These are phyloP conservation scores for Anarsia innoxiella DNA, from an alignment of 2,888 invertebrate genomes.

Conservation along the genomic window DNA sequence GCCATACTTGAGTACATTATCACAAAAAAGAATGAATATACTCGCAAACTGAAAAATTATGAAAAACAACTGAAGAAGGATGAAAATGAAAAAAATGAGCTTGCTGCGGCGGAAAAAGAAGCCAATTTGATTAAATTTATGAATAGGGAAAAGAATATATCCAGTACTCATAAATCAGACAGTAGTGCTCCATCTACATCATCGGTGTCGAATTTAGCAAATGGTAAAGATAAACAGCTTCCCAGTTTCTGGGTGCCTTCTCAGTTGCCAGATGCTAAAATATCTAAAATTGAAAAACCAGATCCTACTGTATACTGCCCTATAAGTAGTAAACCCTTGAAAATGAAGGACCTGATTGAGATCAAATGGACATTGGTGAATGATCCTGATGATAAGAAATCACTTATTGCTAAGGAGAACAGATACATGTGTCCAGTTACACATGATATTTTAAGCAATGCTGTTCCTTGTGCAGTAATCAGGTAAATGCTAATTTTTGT, in stretches of 20 bases:
- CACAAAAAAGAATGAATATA: conserved; percentile 93
- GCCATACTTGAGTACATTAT: conserved; percentile 96
- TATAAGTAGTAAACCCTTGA: conserved; percentile 81
- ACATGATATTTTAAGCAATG: conserved; percentile 95
- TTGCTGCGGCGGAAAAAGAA: conserved; percentile 83
- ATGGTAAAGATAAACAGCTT: conserved; percentile 84
- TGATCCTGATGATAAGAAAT: conserved; percentile 90
- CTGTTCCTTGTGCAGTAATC: conserved; percentile 94
- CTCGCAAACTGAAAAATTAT: conserved; percentile 91
- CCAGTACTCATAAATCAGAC: conserved; percentile 46
- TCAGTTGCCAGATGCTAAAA: conserved; percentile 89
- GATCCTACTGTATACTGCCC: conserved; percentile 60
- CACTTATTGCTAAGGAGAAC: conserved; percentile 90
- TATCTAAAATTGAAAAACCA: conserved; percentile 69
- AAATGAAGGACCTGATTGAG: conserved; percentile 93
- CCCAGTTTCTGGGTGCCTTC: conserved; percentile 99
- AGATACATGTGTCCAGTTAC: conserved; percentile 99
- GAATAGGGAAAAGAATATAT: conserved; percentile 87
- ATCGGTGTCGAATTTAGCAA: conserved; percentile 86
- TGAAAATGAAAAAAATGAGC: conserved; percentile 80
- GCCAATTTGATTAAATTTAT: conserved; percentile 86
- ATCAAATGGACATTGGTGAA: conserved; percentile 94
- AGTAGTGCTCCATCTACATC: conserved; percentile 36
- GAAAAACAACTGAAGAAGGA: conserved; percentile 89
- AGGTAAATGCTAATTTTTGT: conserved; percentile 46